Conservation (phyloP, 2,797 vertebrate species). For the Telmatherina bonti region DNA sequence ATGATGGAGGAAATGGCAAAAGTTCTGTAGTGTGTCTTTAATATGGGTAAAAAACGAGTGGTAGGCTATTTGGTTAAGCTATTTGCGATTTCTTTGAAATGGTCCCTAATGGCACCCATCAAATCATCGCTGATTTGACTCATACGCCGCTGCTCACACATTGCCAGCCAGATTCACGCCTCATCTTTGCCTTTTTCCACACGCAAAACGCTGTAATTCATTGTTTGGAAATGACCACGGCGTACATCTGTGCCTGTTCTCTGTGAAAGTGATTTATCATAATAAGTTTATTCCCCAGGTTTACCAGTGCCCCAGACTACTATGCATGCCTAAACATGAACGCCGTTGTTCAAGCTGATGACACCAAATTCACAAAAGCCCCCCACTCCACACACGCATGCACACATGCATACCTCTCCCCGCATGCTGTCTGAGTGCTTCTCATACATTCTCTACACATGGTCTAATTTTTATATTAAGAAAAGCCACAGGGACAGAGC, state of each 20-base stretch:
- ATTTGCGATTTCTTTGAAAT: not conserved
- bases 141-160: constrained; percentile 18
- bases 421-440: no score
- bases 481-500: constrained; percentile 27
- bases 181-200: constrained; percentile 37
- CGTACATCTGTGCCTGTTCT: not conserved
- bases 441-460: not conserved
- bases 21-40: no score
- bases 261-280: constrained; percentile 20
- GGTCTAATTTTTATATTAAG: constrained; percentile 12
- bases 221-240: constrained; percentile 16
- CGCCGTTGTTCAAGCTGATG: constrained; percentile 32
- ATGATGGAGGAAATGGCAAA: no score
- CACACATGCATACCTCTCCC: no score
- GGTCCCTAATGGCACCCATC: not conserved
- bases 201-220: not conserved
- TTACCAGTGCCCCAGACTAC: constrained; percentile 17
- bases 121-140: constrained; percentile 51
- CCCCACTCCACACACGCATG: no score
- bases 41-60: not conserved
- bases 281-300: constrained; percentile 16
- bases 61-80: constrained; percentile 7
- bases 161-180: constrained; percentile 13
- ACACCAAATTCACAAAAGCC: constrained; percentile 32
- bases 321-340: constrained; percentile 19